These are phyloP conservation scores for Congeria kusceri DNA, from an alignment of 2,888 invertebrate genomes.

Conservation along the genomic window DNA sequence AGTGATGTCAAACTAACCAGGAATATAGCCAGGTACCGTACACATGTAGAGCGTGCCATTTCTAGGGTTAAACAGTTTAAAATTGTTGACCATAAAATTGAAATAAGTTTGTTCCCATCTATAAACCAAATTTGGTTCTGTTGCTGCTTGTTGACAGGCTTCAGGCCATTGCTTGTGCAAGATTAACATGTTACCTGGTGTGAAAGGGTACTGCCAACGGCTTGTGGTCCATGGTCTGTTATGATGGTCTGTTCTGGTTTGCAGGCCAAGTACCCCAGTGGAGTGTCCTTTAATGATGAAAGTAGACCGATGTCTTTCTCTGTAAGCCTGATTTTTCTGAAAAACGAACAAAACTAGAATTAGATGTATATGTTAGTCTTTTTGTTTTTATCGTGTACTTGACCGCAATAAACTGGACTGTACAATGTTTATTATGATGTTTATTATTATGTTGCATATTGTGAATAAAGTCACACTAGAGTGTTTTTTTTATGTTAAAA, in stretches of 20 bases:
- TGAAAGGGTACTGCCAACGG: not conserved
- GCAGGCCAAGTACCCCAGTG: slow-evolving; percentile 17
- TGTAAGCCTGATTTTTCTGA: slow-evolving; percentile 2
- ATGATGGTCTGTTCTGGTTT: not conserved
- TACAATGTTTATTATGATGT: no score
- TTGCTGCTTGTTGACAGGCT: slow-evolving; percentile 26
- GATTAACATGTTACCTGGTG: slow-evolving; percentile 16
- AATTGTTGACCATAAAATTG: slow-evolving; percentile 26
- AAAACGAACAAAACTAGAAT: not conserved
- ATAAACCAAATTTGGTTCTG: slow-evolving; percentile 33
- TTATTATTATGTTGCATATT: no score
- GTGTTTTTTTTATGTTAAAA: no score
- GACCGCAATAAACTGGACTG: no score
- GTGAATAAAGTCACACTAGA: no score
- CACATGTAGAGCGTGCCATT: slow-evolving; percentile 42
- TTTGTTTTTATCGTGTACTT: not conserved
- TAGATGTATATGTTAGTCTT: not conserved
- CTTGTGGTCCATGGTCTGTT: slow-evolving; percentile 7
- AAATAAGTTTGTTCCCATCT: slow-evolving; percentile 1
- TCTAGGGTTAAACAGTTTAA: slow-evolving; percentile 19
- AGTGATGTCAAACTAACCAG: slow-evolving; percentile 22
- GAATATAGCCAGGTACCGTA: slow-evolving; percentile 33
- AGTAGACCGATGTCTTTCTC: slow-evolving; percentile 16
- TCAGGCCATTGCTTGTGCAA: slow-evolving; percentile 8
- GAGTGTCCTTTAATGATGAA: not conserved